These are phyloP conservation scores for Drosophila nikananu DNA, from an alignment of 1,140 invertebrate species.

Conservation along the genomic window DNA sequence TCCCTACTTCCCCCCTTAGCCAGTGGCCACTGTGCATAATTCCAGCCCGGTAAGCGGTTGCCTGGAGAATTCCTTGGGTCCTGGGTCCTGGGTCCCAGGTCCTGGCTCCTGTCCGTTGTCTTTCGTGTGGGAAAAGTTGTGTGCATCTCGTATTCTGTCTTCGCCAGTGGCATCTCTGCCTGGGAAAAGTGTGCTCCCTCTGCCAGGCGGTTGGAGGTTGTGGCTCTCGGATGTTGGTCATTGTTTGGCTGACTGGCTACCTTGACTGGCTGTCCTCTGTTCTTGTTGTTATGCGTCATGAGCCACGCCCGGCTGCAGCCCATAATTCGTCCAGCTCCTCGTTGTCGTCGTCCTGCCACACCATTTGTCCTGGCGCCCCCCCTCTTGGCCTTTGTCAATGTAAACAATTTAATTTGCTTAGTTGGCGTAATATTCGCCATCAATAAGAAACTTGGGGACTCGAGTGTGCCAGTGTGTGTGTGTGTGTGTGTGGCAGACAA, in stretches of 20 bases:
- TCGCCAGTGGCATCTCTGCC: not conserved
- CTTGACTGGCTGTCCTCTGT: not conserved
- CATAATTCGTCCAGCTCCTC: not conserved
- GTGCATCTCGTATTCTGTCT: constrained; percentile 46
- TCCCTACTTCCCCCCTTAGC: not conserved
- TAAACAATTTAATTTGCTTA: constrained; percentile 84
- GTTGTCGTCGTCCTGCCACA: not conserved
- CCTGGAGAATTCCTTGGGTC: constrained; percentile 22
- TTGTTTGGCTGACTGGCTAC: constrained; percentile 51
- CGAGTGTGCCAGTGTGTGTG: constrained; percentile 8
- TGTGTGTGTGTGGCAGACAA: constrained; percentile 49
- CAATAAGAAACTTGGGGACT: constrained; percentile 65
- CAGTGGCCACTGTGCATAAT: constrained; percentile 24
- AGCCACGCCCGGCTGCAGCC: constrained; percentile 42
- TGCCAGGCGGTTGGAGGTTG: not conserved
- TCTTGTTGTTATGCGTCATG: constrained; percentile 43
- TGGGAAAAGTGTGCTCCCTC: not conserved
- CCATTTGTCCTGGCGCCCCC: constrained; percentile 40
- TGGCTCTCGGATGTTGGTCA: constrained; percentile 21
- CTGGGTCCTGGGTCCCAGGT: constrained; percentile 6
- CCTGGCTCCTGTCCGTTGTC: constrained; percentile 1
- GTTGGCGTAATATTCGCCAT: constrained; percentile 82
- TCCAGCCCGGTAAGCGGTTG: constrained; percentile 19
- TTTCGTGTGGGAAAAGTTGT: constrained; percentile 27
- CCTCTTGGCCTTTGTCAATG: constrained; percentile 64